Base-by-base conservation (phyloP, 2,797 vertebrate species). In the Syndactyla subalaris region DNA sequence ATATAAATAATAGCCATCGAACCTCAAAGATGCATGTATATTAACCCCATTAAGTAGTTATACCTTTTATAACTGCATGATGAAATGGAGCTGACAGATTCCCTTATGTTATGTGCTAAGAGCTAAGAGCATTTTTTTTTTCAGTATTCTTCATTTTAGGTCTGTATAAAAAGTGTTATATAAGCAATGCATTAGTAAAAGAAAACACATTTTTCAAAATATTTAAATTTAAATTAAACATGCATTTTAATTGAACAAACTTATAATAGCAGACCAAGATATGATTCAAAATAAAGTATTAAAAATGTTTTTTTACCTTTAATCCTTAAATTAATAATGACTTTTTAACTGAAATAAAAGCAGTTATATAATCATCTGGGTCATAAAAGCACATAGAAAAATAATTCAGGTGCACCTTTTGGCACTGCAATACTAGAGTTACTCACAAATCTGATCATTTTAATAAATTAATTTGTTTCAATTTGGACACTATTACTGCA, bases 51-150 rank as follows among this genome's bases (percentile, higher is more conserved):
- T 85, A 85, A 71, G 13, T 29, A 88, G 32, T 54, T 68, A 74
- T 3, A 87, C 22, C 20, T 70, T 78, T 89, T 92, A 51, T 52
- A 88, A 73, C 32, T 52, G 16, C 19, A 12, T 80, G 71, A 88
- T 85, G 74, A 93, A 94, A 82, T 74, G 32, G 59, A 96, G 36
- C 46, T 90, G 84, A 91, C 57, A 94, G 84, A 89, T 91, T 66
- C 3, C 1, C 7, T 38, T 85, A 41, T 22, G n/a, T 48, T 80
- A 73, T 75, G 12, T 76, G 24, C 19, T 39, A 39, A 95, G 48
- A 75, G 27, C 23, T 93, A 51, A 51, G 74, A 74, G n/a, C 11
- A 43, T 15, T 48, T 52, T 38, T 36, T 36, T 46, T 68, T 80
- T 80, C 13, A 38, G 2, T 41, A 19, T 85, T 88, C 51, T 77